These are phyloP conservation scores for Polyommatus icarus DNA, from an alignment of 2,888 invertebrate genomes.

Conservation along the genomic window DNA sequence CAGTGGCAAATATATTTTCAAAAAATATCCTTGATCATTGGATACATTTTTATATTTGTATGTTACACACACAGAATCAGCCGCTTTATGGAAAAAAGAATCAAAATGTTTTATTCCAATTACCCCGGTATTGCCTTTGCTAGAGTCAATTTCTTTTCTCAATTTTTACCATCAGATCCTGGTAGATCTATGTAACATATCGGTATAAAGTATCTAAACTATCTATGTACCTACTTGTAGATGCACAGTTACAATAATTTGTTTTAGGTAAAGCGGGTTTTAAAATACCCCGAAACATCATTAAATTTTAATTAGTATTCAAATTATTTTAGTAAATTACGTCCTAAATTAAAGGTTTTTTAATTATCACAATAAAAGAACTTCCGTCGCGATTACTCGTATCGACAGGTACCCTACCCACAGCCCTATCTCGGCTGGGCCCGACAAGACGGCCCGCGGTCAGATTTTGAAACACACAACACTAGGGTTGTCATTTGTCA, in stretches of 20 bases:
- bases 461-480: slow-evolving; percentile 66
- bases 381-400: slow-evolving; percentile 44
- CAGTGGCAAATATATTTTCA: too few species aligned
- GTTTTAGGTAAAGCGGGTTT: background rate
- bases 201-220: background rate
- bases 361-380: slow-evolving; percentile 30
- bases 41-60: too few species aligned
- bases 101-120: too few species aligned
- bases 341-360: slow-evolving; percentile 6
- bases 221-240: too few species aligned
- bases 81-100: too few species aligned
- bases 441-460: slow-evolving; percentile 45
- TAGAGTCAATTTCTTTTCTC: too few species aligned
- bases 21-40: too few species aligned
- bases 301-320: background rate
- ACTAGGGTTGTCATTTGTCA: slow-evolving; percentile 7
- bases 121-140: too few species aligned
- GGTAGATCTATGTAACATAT: too few species aligned
- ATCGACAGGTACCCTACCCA: slow-evolving; percentile 45
- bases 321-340: background rate
- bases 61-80: too few species aligned
- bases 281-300: background rate
- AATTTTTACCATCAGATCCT: too few species aligned
- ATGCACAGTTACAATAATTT: background rate
- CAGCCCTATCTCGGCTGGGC: slow-evolving; percentile 31